phyloP scores from a whole-genome alignment of 2,888 invertebrate species.

The Anthophora plumipes region DNA sequence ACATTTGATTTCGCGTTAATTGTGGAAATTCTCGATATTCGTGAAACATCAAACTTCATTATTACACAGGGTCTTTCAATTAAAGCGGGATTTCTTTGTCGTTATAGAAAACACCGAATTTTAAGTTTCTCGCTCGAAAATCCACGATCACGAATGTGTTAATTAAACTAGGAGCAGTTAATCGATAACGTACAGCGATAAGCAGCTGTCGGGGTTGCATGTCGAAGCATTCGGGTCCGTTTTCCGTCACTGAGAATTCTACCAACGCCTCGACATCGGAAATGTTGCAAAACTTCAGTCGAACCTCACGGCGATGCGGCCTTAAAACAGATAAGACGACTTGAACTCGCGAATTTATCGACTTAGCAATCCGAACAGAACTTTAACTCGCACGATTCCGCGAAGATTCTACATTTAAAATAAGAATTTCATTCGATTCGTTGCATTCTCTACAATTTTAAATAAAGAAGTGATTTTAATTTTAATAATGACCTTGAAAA shows the following conservation, averaged over 20 bases:
- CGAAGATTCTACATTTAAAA: neutral
- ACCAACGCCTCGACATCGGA: slow-evolving; percentile 86
- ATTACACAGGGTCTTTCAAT: too few species aligned
- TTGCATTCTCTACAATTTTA: neutral
- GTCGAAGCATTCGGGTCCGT: slow-evolving; percentile 84
- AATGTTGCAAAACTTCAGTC: slow-evolving; percentile 86
- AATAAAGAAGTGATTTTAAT: too few species aligned
- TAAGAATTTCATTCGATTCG: neutral
- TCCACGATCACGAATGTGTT: too few species aligned
- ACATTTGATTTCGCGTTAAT: slow-evolving; percentile 9
- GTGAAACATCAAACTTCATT: neutral
- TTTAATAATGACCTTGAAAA: too few species aligned
- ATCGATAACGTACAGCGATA: slow-evolving; percentile 66
- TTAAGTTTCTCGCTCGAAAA: too few species aligned
- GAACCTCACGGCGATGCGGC: slow-evolving; percentile 85
- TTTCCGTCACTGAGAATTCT: slow-evolving; percentile 84
- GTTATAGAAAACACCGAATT: too few species aligned
- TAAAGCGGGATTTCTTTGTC: too few species aligned
- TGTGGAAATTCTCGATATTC: neutral
- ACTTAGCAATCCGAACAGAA: neutral
- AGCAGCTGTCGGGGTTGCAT: slow-evolving; percentile 81
- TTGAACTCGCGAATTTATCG: slow-evolving; percentile 18
- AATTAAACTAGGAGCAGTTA: slow-evolving; percentile 7
- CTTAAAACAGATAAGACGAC: slow-evolving; percentile 82
- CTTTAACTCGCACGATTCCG: neutral